Conservation (phyloP, 2,113 vertebrate genomes). For the Hydropotes inermis region DNA sequence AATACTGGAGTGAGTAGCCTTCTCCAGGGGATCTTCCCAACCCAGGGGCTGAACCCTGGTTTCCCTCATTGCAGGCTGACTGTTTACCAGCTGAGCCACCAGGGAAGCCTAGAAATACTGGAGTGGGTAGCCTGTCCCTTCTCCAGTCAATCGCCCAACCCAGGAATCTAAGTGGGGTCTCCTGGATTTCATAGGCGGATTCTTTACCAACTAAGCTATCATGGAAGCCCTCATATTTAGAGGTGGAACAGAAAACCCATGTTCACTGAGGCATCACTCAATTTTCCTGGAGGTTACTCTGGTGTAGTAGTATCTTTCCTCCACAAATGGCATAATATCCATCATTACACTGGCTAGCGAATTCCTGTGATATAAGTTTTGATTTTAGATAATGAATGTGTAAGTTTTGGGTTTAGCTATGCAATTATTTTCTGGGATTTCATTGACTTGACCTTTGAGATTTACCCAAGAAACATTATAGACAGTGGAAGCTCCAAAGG, state of each 20-base stretch:
- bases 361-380: not conserved
- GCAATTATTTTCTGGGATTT: not conserved
- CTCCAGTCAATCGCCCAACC: rapidly evolving
- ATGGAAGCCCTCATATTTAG: not conserved
- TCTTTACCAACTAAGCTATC: not conserved
- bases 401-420: not conserved
- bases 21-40: not conserved
- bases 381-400: not conserved
- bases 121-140: not conserved
- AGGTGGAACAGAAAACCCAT: not conserved
- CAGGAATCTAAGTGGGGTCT: not conserved
- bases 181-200: not conserved
- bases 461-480: not conserved
- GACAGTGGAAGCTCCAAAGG: not conserved
- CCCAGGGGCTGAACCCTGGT: not conserved
- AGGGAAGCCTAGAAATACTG: not conserved
- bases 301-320: not conserved
- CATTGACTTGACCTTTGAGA: not conserved
- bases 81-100: not conserved
- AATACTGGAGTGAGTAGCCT: not conserved
- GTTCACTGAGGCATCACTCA: not conserved
- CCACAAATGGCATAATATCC: not conserved
- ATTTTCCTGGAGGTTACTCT: not conserved
- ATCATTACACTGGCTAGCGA: not conserved
- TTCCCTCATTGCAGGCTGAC: not conserved